Evolutionary conservation across 2,797 vertebrate species (phyloP), one percentile per base, ranked within the genome.

Genomic region (Philypnodon macrostomus): DNA sequence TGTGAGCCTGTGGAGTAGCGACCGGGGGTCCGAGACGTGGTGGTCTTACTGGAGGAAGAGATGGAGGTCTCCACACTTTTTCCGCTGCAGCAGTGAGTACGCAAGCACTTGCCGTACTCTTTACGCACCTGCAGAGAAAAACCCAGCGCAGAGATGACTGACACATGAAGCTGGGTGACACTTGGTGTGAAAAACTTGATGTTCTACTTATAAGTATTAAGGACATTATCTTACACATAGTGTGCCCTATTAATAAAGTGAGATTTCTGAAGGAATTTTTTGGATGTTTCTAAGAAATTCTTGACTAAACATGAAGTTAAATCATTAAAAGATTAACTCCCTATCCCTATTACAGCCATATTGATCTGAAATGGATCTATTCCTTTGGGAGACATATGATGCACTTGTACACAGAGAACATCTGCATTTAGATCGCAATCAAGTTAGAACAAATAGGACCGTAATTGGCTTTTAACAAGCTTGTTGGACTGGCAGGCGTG

Each of bases 1-100:
- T 98, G 96, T 77, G 96, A 98, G 87, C 95, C 95, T 75, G 96
- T 95, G 51, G 95, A 94, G 67, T 98, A 98, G 69, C 95, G 92
- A 79, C 95, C 95, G 8, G 95, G 94, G 46, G 94, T 95, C 82
- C 96, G 86, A 8, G 95, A 94, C 48, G 93, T 94, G 80, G 94
- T 96, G 75, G 93, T 94, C 88, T 98, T 98, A 79, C 92, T 95
- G 83, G 96, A 98, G 66, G 94, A 93, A 78, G 94, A 94, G 2
- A 98, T 93, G 41, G 96, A 96, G 30, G 94, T 98, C 75, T 98
- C 96, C 73, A 95, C 95, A 66, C 94, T 98, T 88, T 96, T 98
- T 48, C 94, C 93, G 55, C 96, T 98, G 88, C 96, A 98, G 80
- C 96, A 98, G 68, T 98, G 95, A 0, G 94, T 96, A 30, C 94